These are phyloP conservation scores for Albula glossodonta DNA, from an alignment of 2,113 vertebrate species.

Conservation along the genomic window DNA sequence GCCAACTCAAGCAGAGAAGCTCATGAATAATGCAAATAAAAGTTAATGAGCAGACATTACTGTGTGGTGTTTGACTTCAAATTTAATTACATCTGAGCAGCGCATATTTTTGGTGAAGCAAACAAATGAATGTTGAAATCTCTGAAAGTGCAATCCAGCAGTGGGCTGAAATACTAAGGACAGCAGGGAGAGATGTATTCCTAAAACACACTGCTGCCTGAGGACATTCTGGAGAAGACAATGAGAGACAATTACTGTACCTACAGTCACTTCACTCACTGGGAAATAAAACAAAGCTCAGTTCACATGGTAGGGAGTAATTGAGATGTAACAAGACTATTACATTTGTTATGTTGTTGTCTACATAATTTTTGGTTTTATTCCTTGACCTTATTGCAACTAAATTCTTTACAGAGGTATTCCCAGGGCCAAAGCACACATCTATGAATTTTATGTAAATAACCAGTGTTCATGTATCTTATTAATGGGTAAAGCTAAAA, in stretches of 20 bases:
- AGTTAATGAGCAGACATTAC: constrained; percentile 19
- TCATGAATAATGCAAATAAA: constrained; percentile 24
- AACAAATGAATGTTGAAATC: constrained; percentile 20
- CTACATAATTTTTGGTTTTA: too few species aligned
- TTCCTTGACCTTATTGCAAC: too few species aligned
- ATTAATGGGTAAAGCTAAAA: too few species aligned
- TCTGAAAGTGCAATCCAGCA: background rate
- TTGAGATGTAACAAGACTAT: too few species aligned
- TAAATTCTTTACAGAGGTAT: too few species aligned
- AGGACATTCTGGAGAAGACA: background rate
- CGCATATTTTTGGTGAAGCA: background rate
- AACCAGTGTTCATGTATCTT: too few species aligned
- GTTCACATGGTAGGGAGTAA: too few species aligned
- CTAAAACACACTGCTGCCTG: background rate
- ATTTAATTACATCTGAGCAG: constrained; percentile 18
- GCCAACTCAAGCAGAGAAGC: background rate
- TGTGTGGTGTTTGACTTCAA: constrained; percentile 15
- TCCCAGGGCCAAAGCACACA: too few species aligned
- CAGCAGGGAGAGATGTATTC: background rate
- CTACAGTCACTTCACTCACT: background rate
- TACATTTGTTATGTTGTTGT: too few species aligned
- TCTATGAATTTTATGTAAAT: too few species aligned
- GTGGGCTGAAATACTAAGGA: background rate
- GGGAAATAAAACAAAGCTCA: background rate
- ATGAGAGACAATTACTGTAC: background rate